Conservation (phyloP, 2,888 invertebrate genomes). For the Crocallis elinguaria region DNA sequence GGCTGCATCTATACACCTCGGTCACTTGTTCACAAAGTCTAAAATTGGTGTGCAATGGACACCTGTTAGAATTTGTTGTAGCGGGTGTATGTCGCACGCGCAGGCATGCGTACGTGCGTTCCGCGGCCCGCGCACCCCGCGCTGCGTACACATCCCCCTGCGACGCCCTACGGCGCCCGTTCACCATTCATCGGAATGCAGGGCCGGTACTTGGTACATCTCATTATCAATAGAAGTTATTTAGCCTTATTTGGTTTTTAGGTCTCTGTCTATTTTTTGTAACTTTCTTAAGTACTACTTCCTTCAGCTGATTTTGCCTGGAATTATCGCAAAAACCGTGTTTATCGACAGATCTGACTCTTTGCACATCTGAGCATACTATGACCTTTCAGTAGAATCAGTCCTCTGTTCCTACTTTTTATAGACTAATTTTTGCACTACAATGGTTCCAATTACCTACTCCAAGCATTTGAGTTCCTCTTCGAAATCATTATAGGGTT, state of each 20-base stretch:
- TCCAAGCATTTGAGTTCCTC: conserved; percentile 28
- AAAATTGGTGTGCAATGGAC: conserved; percentile 45
- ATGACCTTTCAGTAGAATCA: no score
- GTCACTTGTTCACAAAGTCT: conserved; percentile 39
- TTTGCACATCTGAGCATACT: not conserved
- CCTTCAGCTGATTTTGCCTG: not conserved
- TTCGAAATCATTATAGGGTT: conserved; percentile 43
- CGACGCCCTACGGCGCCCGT: conserved; percentile 47
- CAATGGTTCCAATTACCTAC: not conserved
- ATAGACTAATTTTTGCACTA: not conserved
- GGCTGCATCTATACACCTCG: conserved; percentile 37
- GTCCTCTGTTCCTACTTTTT: not conserved
- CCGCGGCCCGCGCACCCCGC: conserved; percentile 36
- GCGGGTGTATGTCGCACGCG: conserved; percentile 70
- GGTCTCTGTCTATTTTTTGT: conserved; percentile 37
- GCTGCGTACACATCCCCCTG: conserved; percentile 34
- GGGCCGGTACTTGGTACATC: conserved; percentile 68
- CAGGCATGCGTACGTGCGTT: conserved; percentile 68
- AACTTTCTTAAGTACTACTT: conserved; percentile 4
- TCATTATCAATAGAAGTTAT: conserved; percentile 67
- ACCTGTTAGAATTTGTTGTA: conserved; percentile 73
- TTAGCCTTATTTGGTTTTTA: conserved; percentile 59
- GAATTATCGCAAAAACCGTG: not conserved
- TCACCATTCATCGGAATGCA: conserved; percentile 77
- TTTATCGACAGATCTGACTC: not conserved